Base-by-base conservation (phyloP, 2,113 vertebrate species). In the Polypterus bichir region DNA sequence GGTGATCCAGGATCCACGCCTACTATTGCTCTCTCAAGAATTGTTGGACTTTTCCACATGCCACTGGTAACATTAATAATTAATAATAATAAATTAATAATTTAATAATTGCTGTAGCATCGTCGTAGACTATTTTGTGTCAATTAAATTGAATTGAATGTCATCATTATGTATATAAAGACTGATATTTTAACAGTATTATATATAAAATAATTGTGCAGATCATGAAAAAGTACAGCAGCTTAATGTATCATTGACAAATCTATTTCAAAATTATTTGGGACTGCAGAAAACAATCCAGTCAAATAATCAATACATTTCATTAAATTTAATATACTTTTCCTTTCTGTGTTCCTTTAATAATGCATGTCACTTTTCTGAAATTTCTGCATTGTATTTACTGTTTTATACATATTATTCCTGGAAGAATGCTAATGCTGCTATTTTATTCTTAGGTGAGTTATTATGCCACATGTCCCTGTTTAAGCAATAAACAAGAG, bases 1-100 rank as follows among this genome's bases (percentile, higher is more conserved):
- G 62, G 54, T 2, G 62, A 64, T 5, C 57, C 62, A n/a, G 62
- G 62, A 44, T 64, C 62, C 48, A 49, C 62, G 3, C 62, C 57
- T 9, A 57, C 62, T 9, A 58, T 64, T 45, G 5, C 55, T 9
- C 48, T 64, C 45, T 44, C 62, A 57, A 49, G 62, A n/a, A 10
- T 56, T 46, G 46, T 64, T 4, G 55, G 54, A 27, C 47, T 56
- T 3, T 64, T 64, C 55, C 47, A 48, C 46, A 59, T 64, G 48
- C 48, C 62, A 45, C n/a, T 64, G 62, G 62, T 64, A 64, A 48
- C 6, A 5, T 57, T 52, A 27, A 27, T 27, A 27, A 27, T 27
- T 27, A 27, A 27, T 27, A 27, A 27, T 27, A 27, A 27, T 1
- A 27, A 27, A 27, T 3, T 8, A 7, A 27, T 27, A 9, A 57